Evolutionary conservation across 1,140 invertebrate species (phyloP).

Genomic region (Trinorchestia longiramus): DNA sequence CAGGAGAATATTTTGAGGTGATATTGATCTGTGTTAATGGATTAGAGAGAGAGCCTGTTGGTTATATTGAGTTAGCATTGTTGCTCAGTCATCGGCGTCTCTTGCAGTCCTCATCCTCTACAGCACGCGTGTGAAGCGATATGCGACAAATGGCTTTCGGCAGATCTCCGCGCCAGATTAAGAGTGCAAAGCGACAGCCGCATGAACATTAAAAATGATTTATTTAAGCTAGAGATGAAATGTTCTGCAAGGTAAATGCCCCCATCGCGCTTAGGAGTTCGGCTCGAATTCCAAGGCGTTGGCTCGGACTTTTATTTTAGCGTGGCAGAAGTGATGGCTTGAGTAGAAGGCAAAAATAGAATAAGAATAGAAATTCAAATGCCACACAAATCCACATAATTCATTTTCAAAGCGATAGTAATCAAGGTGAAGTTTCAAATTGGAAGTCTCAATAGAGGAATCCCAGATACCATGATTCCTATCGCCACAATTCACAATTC

Average conservation of each 20-base stretch:
- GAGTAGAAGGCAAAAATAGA: not conserved
- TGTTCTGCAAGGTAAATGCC: not conserved
- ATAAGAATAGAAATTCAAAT: not conserved
- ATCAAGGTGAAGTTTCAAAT: not conserved
- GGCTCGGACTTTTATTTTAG: not conserved
- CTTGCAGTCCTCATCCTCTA: not conserved
- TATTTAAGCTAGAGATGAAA: not conserved
- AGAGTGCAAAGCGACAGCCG: not conserved
- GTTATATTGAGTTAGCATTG: slow-evolving; percentile 51
- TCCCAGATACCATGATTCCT: not conserved
- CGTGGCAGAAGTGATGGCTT: not conserved
- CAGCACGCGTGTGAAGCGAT: not conserved
- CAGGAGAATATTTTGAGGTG: slow-evolving; percentile 39
- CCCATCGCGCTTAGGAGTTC: not conserved
- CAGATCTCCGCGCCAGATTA: slow-evolving; percentile 9
- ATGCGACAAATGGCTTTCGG: slow-evolving; percentile 27
- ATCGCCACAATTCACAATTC: not conserved
- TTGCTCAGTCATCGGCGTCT: slow-evolving; percentile 28
- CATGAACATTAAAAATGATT: slow-evolving; percentile 15
- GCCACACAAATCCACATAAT: not conserved
- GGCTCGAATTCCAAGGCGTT: not conserved
- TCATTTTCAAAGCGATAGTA: not conserved
- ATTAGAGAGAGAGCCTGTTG: slow-evolving; percentile 54
- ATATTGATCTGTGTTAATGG: slow-evolving; percentile 48
- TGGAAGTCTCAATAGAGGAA: not conserved